Evolutionary conservation across 1,140 invertebrate genomes (phyloP).

Genomic region (Yoshiicerus persimilis): DNA sequence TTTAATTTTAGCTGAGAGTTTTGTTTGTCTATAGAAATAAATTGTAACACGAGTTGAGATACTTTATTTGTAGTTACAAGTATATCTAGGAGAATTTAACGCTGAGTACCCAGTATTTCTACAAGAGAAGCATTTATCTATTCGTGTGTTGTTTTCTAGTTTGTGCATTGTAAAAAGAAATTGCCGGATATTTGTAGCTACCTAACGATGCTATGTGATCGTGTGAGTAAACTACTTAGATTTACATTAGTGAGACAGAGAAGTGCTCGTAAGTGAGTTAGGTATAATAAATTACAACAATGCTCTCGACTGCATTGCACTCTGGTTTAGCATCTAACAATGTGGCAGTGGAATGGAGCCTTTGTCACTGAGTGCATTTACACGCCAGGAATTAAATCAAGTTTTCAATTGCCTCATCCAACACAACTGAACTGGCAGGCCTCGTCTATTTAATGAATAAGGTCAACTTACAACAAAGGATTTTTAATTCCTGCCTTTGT

Average conservation of each 20-base stretch:
- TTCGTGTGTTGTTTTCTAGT: background rate
- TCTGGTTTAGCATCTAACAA: background rate
- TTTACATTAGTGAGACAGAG: background rate
- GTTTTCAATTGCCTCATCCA: background rate
- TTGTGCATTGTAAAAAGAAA: background rate
- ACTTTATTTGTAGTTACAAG: background rate
- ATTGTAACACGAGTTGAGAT: background rate
- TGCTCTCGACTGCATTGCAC: background rate
- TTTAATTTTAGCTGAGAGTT: background rate
- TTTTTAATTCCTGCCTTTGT: constrained; percentile 17
- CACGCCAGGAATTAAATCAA: constrained; percentile 8
- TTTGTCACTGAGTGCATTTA: background rate
- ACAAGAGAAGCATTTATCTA: background rate
- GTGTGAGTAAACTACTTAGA: background rate
- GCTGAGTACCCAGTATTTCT: background rate
- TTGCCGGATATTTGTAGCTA: background rate
- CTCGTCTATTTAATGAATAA: constrained; percentile 6
- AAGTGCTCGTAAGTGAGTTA: background rate
- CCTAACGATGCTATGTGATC: background rate
- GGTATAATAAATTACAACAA: background rate
- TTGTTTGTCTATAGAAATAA: background rate
- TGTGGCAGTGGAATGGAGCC: background rate
- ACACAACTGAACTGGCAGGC: background rate
- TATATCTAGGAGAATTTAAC: background rate
- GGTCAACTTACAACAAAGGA: constrained; percentile 4